Percentiles rank a stretch among this genome's conserved stretches.
These are phyloP conservation scores for Chaetura pelagica DNA, from an alignment of 2,113 vertebrate genomes.

Conservation along the genomic window DNA sequence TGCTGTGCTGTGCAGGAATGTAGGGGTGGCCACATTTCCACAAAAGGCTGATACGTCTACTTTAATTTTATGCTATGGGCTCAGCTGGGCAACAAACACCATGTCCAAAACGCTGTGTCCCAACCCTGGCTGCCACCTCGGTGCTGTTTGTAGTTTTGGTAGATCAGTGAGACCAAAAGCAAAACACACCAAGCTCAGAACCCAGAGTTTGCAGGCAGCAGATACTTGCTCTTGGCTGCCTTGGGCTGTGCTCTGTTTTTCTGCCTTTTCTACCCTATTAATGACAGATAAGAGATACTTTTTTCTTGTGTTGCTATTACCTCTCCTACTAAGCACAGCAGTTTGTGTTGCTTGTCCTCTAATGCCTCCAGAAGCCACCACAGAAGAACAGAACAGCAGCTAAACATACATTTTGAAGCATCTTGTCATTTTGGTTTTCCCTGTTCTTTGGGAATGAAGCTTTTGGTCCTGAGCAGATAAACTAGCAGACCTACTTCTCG, in stretches of 20 bases:
- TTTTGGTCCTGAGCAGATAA: background rate
- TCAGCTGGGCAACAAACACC: background rate
- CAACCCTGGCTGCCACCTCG: background rate
- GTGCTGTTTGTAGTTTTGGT: background rate
- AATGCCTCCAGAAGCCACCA: background rate
- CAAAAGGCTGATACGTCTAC: background rate
- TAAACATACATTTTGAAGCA: background rate
- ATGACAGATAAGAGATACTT: background rate
- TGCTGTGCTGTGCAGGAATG: background rate
- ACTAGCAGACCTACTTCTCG: background rate
- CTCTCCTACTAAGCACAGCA: background rate
- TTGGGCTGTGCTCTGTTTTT: background rate
- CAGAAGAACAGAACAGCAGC: background rate
- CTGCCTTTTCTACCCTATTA: background rate
- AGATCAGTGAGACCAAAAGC: background rate
- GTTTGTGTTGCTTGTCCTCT: background rate
- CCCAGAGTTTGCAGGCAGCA: accelerated
- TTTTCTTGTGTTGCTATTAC: background rate
- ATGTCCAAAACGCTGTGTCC: no score
- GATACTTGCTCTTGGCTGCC: background rate
- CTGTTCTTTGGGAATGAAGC: background rate
- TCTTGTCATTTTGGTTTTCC: background rate
- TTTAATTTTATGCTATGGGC: background rate
- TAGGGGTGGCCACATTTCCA: background rate
- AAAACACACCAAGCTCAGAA: background rate